phyloP scores from a whole-genome alignment of 1,140 invertebrate species.

The Dinothrombium tinctorium region DNA sequence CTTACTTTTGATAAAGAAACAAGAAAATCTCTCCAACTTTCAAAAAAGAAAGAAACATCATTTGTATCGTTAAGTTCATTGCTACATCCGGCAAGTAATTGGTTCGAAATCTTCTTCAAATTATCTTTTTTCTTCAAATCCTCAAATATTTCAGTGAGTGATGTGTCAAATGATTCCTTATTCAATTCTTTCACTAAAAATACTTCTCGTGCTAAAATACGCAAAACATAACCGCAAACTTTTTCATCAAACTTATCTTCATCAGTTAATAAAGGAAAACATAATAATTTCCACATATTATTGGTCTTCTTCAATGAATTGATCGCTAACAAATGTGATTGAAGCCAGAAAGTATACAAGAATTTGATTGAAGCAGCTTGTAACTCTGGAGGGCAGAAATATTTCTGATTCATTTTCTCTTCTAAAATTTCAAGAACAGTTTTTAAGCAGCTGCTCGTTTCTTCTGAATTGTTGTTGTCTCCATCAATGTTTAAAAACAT shows the following conservation, averaged over 20 bases:
- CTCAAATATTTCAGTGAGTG: constrained; percentile 8
- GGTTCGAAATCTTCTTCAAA: constrained; percentile 9
- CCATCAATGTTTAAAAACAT: constrained; percentile 41
- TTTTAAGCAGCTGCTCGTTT: constrained; percentile 17
- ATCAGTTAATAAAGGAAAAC: constrained; percentile 9
- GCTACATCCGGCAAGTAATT: neutral
- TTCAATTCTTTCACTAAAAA: constrained; percentile 9
- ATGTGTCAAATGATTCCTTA: neutral
- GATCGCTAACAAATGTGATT: constrained; percentile 15
- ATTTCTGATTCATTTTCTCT: constrained; percentile 18
- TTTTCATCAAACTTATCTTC: constrained; percentile 9
- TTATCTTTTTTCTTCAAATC: constrained; percentile 6
- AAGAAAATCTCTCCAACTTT: constrained; percentile 16
- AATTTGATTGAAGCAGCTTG: constrained; percentile 21
- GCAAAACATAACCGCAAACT: constrained; percentile 10
- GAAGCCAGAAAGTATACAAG: constrained; percentile 22
- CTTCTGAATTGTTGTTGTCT: constrained; percentile 6
- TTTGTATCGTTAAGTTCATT: constrained; percentile 1
- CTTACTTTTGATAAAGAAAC: constrained; percentile 13
- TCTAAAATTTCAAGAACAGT: constrained; percentile 21
- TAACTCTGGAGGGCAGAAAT: constrained; percentile 20
- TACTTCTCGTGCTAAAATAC: constrained; percentile 10
- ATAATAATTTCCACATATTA: constrained; percentile 9
- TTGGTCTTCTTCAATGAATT: constrained; percentile 13
- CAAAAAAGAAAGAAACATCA: constrained; percentile 11